Evolutionary conservation across 92 coral and sea anemone genomes (phyloP), one percentile per base, ranked within the genome.

Genomic region (Epizoanthus ramosus): DNA sequence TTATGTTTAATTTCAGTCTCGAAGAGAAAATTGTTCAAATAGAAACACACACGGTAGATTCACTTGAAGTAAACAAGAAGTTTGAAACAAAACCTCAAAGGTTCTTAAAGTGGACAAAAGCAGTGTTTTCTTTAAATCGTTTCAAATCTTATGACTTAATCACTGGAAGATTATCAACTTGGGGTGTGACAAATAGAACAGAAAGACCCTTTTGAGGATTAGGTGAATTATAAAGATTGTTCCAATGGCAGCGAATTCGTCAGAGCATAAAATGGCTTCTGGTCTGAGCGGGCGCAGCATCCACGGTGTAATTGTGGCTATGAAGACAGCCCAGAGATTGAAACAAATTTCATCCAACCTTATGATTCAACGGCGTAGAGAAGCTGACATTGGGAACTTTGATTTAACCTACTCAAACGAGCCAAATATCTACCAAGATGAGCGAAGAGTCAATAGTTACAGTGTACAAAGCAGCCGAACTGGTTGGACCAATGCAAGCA

Each of bases 371-470:
- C 84, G 79, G 56, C 84, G 87, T 21, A 83, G 83, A 47, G 86
- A 83, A 59, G 86, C 83, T 6, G 94, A 93, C 79, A 67, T 85
- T 69, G 97, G 94, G 17, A 82, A 73, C 43, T 93, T 86, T 77
- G 88, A 87, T 53, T 80, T 93, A 17, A 93, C 97, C 0, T 85
- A 85, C 79, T 68, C 72, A 8, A 93, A 90, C 59, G 94, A 93
- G 23, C 97, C 94, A 58, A 73, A 63, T 35, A n/a, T 50, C 18
- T 58, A 79, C 31, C 23, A 58, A 31, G 89, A 83, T 58, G 63
- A 84, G 35, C 25, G 47, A 73, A 61, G 77, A 41, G 0, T 57
- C 63, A 35, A 21, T 57, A 2, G 14, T 5, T 33, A 39, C 73
- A 53, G 89, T 63, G 82, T 61, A 6, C 82, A 61, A 3, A 77